phyloP scores from a whole-genome alignment of 2,113 vertebrate genomes.

The Lophochroa leadbeateri region DNA sequence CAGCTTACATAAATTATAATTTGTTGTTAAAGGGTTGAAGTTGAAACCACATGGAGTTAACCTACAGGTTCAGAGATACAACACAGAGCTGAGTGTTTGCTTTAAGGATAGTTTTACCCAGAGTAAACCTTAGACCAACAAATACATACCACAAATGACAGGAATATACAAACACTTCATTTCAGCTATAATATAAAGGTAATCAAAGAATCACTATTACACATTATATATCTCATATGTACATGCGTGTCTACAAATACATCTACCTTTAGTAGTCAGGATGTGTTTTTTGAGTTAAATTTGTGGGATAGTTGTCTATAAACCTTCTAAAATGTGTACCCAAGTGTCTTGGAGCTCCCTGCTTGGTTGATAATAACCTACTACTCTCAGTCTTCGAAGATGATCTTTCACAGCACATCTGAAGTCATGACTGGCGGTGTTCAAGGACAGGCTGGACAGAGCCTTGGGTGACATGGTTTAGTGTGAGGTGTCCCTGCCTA shows the following conservation, averaged over 20 bases:
- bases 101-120: constrained; percentile 30
- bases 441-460: too few species aligned
- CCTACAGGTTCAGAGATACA: background rate
- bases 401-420: background rate
- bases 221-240: background rate
- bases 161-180: constrained; percentile 18
- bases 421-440: background rate
- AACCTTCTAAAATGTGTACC: background rate
- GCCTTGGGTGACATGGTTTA: too few species aligned
- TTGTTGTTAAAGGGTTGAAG: constrained; percentile 49
- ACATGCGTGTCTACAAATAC: background rate
- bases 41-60: constrained; percentile 38
- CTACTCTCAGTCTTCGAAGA: background rate
- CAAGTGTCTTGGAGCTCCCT: background rate
- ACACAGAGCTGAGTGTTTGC: constrained; percentile 3
- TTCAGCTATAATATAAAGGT: background rate
- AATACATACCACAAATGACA: background rate
- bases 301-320: background rate
- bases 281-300: background rate
- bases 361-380: background rate
- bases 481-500: too few species aligned
- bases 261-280: background rate
- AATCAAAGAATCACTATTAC: background rate
- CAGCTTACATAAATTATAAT: constrained; percentile 32
- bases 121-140: constrained; percentile 33